A percentile compares a stretch with the other conserved stretches of the same genome.
These are phyloP conservation scores for Tortricodes alternella DNA, from an alignment of 2,888 invertebrate species.

Conservation along the genomic window DNA sequence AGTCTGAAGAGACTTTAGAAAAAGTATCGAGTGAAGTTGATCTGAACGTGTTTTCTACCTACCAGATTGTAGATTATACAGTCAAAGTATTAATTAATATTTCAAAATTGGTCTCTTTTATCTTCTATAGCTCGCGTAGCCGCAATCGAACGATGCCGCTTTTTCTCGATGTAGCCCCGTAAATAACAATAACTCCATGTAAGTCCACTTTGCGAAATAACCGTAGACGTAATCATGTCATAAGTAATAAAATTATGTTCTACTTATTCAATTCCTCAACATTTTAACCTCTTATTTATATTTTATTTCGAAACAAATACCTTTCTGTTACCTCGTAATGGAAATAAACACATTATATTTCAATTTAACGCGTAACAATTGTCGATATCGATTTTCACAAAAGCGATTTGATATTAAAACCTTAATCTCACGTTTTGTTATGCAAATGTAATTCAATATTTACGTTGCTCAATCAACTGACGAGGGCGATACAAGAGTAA, in stretches of 20 bases:
- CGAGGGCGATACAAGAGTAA: constrained; percentile 23
- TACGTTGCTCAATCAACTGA: constrained; percentile 25
- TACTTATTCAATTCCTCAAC: neutral
- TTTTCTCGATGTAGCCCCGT: too few relatives aligned
- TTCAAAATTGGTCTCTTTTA: too few relatives aligned
- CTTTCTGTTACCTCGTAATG: neutral
- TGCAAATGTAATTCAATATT: constrained; percentile 30
- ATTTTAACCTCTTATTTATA: neutral
- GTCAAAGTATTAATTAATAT: too few relatives aligned
- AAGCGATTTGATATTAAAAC: constrained; percentile 18
- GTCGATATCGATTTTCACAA: constrained; percentile 27
- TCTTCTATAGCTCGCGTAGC: too few relatives aligned
- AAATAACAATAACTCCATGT: too few relatives aligned
- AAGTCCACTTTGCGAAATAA: too few relatives aligned
- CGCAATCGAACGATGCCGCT: too few relatives aligned
- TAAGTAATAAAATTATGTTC: neutral
- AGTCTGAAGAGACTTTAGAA: too few relatives aligned
- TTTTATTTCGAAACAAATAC: neutral
- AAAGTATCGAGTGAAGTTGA: too few relatives aligned
- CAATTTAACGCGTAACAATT: constrained; percentile 20
- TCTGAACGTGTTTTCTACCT: too few relatives aligned
- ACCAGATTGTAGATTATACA: too few relatives aligned
- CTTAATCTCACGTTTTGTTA: constrained; percentile 29
- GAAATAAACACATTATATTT: neutral
- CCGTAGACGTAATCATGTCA: neutral